These are phyloP conservation scores for Centropus bengalensis DNA, from an alignment of 2,113 vertebrate species.

Conservation along the genomic window DNA sequence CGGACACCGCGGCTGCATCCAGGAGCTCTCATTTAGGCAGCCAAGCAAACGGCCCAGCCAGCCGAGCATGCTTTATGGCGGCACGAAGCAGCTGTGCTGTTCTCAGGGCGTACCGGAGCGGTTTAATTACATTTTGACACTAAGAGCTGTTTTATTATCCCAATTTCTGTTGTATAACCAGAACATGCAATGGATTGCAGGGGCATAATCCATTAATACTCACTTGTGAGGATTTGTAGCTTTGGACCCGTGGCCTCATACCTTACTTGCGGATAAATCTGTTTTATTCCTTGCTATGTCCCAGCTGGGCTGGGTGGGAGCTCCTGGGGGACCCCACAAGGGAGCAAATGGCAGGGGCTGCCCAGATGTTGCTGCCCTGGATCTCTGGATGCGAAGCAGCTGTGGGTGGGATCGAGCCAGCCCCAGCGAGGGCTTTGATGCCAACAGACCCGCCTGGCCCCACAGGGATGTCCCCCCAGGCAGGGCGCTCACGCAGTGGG, in stretches of 20 bases:
- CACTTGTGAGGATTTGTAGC: constrained; percentile 29
- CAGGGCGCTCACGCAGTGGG: too few species aligned
- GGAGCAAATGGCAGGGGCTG: not conserved
- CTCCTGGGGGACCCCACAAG: not conserved
- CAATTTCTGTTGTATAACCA: constrained; percentile 4
- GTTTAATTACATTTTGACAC: constrained; percentile 31
- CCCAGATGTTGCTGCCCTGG: not conserved
- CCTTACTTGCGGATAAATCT: not conserved
- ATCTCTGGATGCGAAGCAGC: not conserved
- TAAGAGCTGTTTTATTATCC: constrained; percentile 27
- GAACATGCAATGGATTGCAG: not conserved
- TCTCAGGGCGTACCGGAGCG: not conserved
- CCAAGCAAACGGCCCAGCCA: not conserved
- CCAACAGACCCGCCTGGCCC: not conserved
- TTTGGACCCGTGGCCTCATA: not conserved
- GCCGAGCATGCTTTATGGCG: not conserved
- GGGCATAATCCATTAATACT: constrained; percentile 6
- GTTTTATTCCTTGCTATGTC: not conserved
- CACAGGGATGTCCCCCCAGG: rapidly evolving
- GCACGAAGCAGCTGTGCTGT: not conserved
- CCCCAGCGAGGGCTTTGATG: not conserved
- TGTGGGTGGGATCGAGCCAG: not conserved
- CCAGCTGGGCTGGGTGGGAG: not conserved
- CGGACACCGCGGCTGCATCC: rapidly evolving
- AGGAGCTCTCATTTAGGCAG: not conserved